Evolutionary conservation across 2,113 vertebrate species (phyloP), one percentile per base, ranked within the genome.

Genomic region (Atherinomorus stipes): DNA sequence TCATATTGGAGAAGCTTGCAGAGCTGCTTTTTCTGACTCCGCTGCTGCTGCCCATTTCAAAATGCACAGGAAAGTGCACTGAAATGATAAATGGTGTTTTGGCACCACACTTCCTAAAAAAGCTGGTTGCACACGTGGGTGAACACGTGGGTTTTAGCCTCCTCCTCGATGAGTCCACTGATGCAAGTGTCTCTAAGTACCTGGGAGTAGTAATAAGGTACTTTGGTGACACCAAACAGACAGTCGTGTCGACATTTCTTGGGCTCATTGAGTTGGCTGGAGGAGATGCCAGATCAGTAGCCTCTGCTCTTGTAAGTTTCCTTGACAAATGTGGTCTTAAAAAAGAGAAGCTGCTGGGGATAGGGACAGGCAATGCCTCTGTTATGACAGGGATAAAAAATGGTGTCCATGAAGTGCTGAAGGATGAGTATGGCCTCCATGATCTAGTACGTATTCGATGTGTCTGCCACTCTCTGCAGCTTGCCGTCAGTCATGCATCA

Each of bases 351-450:
- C 11, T 31, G 3, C 28, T 31, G 28, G 28, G 28, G 28, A 31
- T 31, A 31, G 28, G 28, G 28, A 7, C 28, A 4, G 28, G 7
- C 28, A 31, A 31, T 31, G 3, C 28, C 28, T 31, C 28, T 4
- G 28, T 31, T 31, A 31, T 31, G 28, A 31, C 28, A 31, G 28
- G 28, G 28, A 31, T 31, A 4, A 31, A 31, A 3, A 31, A 31
- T 31, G 28, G 23, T 8, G 25, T 45, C n/a, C 67, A 65, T 45
- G 52, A 63, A 50, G 22, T 70, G 7, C 15, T 40, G 12, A 76
- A 28, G 31, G 42, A 69, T 9, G 58, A 28, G 16, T 40, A 28
- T 40, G 31, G 59, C 28, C 34, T 77, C 22, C 49, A 57, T 47
- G 11, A 68, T 58, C 38, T 64, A 6, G 26, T 64, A 2, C 61